Conservation (phyloP, 2,797 vertebrate species). For the Labroides dimidiatus region DNA sequence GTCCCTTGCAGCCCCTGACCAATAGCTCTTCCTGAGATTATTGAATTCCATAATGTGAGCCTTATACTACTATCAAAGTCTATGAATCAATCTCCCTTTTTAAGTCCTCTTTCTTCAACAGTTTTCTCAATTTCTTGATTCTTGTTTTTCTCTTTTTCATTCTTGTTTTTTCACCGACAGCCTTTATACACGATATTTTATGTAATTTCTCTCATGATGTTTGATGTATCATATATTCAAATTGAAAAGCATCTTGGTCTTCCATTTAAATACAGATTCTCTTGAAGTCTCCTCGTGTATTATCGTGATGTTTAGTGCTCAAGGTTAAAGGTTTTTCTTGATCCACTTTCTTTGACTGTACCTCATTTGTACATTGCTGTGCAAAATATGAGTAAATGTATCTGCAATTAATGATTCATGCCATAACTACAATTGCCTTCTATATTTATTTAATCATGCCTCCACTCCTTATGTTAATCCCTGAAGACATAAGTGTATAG, state of each 20-base stretch:
- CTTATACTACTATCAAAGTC: slow-evolving; percentile 1
- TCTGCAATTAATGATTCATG: background rate
- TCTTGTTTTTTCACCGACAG: background rate
- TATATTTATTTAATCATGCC: slow-evolving; percentile 10
- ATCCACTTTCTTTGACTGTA: background rate
- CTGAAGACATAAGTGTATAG: slow-evolving; percentile 51
- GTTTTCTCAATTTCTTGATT: background rate
- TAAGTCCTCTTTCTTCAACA: background rate
- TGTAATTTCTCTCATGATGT: background rate
- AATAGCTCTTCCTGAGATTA: background rate
- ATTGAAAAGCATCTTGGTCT: background rate
- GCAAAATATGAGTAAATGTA: background rate
- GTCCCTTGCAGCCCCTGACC: slow-evolving; percentile 36
- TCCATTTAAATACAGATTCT: background rate
- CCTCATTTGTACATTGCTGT: background rate
- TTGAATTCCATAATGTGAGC: slow-evolving; percentile 10
- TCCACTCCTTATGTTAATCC: slow-evolving; percentile 20
- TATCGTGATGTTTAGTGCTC: background rate
- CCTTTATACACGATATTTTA: background rate
- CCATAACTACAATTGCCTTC: background rate
- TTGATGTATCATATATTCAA: background rate
- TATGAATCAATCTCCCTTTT: slow-evolving; percentile 19
- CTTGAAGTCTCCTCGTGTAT: too few relatives aligned
- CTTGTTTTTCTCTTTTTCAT: background rate
- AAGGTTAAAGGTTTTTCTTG: background rate